Evolutionary conservation across 2,113 vertebrate genomes (phyloP).

Genomic region (Anolis carolinensis): DNA sequence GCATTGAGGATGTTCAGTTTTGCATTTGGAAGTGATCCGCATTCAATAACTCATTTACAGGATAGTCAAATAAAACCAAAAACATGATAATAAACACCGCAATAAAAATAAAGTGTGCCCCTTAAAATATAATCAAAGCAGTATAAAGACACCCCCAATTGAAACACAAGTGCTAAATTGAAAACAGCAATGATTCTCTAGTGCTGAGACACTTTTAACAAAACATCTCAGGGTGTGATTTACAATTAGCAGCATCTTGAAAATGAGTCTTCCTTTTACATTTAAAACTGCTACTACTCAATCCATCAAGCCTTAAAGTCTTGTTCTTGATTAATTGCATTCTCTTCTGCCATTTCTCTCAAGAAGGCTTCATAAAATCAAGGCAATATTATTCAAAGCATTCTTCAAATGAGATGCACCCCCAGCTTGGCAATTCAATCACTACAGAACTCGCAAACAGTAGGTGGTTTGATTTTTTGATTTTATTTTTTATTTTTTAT

Average conservation of each 20-base stretch:
- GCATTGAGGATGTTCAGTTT: slow-evolving; percentile 62
- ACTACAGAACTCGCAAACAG: background rate
- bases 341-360: slow-evolving; percentile 16
- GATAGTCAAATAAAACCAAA: slow-evolving; percentile 36
- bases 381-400: slow-evolving; percentile 1
- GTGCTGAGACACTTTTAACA: slow-evolving; percentile 51
- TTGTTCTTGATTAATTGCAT: slow-evolving; percentile 61
- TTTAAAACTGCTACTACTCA: slow-evolving; percentile 56
- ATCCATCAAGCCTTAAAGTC: slow-evolving; percentile 64
- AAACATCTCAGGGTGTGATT: slow-evolving; percentile 61
- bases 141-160: slow-evolving; percentile 43
- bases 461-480: background rate
- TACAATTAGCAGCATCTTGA: slow-evolving; percentile 66
- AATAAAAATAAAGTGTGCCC: slow-evolving; percentile 65
- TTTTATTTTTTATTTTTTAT: too few relatives aligned
- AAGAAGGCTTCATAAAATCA: slow-evolving; percentile 27
- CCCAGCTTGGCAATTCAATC: background rate
- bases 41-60: slow-evolving; percentile 56
- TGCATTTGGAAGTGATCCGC: slow-evolving; percentile 48
- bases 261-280: slow-evolving; percentile 59
- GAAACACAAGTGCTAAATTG: slow-evolving; percentile 58
- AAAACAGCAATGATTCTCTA: slow-evolving; percentile 66
- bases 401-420: background rate
- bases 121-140: slow-evolving; percentile 42
- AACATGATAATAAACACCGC: slow-evolving; percentile 53